Evolutionary conservation across 37 sponge, comb jelly and placozoan genomes (phyloP).

Genomic region (Tethya wilhelma): DNA sequence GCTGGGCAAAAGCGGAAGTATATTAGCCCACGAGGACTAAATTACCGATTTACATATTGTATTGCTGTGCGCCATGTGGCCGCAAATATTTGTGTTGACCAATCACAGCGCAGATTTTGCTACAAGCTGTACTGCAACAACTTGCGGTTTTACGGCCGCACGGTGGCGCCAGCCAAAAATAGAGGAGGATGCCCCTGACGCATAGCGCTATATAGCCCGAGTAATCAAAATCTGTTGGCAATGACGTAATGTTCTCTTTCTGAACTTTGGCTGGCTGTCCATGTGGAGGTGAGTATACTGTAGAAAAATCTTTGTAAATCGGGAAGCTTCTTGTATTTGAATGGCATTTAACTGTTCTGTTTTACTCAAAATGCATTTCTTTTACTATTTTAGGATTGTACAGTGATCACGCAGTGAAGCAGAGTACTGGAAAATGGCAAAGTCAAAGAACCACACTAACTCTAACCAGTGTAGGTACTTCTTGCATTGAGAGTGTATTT

Average conservation of each 20-base stretch:
- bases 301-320: no score
- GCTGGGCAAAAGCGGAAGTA: background rate
- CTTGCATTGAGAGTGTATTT: background rate
- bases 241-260: background rate
- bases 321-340: no score
- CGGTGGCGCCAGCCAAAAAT: no score
- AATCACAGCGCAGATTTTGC: background rate
- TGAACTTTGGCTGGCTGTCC: background rate
- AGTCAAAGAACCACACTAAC: slow-evolving; percentile 97
- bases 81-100: background rate
- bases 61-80: background rate
- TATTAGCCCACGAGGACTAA: background rate
- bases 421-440: no score
- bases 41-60: background rate
- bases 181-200: no score
- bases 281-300: slow-evolving; percentile 2
- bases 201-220: no score
- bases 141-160: no score
- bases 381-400: background rate
- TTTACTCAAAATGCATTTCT: no score
- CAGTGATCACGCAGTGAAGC: no score
- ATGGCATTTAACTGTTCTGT: no score
- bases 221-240: no score
- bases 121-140: no score
- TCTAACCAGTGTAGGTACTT: slow-evolving; percentile 85